These are phyloP conservation scores for Cataglyphis altisquamis DNA, from an alignment of 2,888 invertebrate species.

Conservation along the genomic window DNA sequence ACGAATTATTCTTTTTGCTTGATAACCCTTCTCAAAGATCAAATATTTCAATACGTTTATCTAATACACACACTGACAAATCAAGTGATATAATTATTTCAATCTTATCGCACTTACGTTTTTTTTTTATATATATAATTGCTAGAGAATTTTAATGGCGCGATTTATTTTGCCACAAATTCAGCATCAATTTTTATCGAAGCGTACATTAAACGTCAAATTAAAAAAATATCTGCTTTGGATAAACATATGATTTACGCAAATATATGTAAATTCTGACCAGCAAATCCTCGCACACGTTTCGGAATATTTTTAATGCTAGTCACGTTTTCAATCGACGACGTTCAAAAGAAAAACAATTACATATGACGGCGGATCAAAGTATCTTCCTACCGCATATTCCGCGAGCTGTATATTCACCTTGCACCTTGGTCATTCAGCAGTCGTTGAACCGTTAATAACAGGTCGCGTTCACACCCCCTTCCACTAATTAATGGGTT, in stretches of 20 bases:
- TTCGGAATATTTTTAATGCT: not conserved
- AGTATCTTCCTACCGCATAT: not conserved
- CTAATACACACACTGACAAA: not conserved
- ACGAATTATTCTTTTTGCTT: not conserved
- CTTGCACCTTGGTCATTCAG: not conserved
- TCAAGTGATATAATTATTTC: conserved; percentile 29
- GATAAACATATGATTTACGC: not conserved
- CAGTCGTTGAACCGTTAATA: not conserved
- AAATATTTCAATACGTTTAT: conserved; percentile 16
- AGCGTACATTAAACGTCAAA: not conserved
- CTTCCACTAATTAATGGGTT: not conserved
- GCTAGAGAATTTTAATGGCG: not conserved
- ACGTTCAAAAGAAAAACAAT: not conserved
- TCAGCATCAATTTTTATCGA: not conserved
- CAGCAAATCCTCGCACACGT: not conserved
- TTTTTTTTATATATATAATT: not conserved
- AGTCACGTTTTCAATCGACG: not conserved
- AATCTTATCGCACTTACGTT: not conserved
- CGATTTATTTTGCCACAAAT: not conserved
- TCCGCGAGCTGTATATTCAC: not conserved
- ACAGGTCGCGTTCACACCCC: not conserved
- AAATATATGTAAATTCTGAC: not conserved
- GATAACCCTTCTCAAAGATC: conserved; percentile 56
- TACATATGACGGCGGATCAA: not conserved
- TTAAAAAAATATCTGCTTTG: not conserved